Evolutionary conservation across 2,888 invertebrate species (phyloP), one percentile per base, ranked within the genome.

Genomic region (Tinea trinotella): DNA sequence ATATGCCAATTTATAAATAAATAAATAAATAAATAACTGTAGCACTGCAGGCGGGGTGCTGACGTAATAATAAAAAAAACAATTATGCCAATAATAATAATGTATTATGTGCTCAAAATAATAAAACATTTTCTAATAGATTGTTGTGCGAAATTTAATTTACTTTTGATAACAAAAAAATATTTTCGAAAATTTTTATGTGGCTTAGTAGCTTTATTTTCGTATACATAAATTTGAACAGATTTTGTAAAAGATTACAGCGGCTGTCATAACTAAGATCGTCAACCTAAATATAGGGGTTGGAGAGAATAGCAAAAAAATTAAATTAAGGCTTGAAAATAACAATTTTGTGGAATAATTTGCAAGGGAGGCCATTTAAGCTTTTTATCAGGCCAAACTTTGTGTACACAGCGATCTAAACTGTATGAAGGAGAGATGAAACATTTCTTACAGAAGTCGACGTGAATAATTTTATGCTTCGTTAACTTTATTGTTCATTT

Each of bases 321-420:
- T 70, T 59, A 67, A 62, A 65, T 60, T 61, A 60, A 64, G 64
- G 68, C 72, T 67, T 68, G 71, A 74, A 74, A 77, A 80, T 81
- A 81, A 81, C 76, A 81, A 80, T 78, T 78, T 72, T 64, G 64
- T 62, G 64, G 75, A 71, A 80, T 80, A 80, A 81, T 82, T 82
- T 78, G 71, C 67, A 67, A 74, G 71, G 66, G 67, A 65, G 72
- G 73, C 74, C 77, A 76, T 78, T 80, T 78, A 70, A 77, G 80
- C 77, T 78, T 81, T 81, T 83, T 82, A 81, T 82, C 83, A 76
- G 73, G 61, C 64, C 61, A 66, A 76, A 74, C 72, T 76, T 77
- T 77, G 78, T 81, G 68, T 82, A 75, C 68, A 70, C 78, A 81
- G 80, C 74, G 74, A 79, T 77, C 77, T 77, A 67, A 71, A 55